A percentile compares a stretch with the other conserved stretches of the same genome.
These are phyloP conservation scores for Mellilla xanthometata DNA, from an alignment of 2,888 invertebrate genomes.

Conservation along the genomic window DNA sequence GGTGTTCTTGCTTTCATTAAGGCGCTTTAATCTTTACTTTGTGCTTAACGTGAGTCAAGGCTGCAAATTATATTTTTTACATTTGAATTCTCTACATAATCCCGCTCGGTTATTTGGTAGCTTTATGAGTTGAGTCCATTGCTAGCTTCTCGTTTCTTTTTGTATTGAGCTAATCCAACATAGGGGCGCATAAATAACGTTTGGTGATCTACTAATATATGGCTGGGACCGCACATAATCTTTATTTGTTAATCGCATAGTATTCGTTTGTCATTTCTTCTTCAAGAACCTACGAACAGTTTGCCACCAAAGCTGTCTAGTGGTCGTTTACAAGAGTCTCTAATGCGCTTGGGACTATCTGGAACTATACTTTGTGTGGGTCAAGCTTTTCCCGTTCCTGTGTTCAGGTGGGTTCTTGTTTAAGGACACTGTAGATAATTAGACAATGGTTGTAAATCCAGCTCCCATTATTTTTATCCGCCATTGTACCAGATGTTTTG, in stretches of 20 bases:
- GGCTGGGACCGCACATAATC: slow-evolving; percentile 26
- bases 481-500: slow-evolving; percentile 1
- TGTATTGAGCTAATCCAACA: slow-evolving; percentile 30
- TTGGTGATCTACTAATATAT: slow-evolving; percentile 28
- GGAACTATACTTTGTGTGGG: slow-evolving; percentile 86
- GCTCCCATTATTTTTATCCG: not conserved
- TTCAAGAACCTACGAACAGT: slow-evolving; percentile 86
- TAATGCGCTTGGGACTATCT: slow-evolving; percentile 51
- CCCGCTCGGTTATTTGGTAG: slow-evolving; percentile 43
- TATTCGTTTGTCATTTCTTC: slow-evolving; percentile 49
- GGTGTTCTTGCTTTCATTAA: slow-evolving; percentile 79
- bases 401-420: slow-evolving; percentile 85
- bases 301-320: slow-evolving; percentile 85
- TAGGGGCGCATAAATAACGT: slow-evolving; percentile 22
- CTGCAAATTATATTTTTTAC: slow-evolving; percentile 43
- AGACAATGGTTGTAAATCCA: not conserved
- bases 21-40: slow-evolving; percentile 81
- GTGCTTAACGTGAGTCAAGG: slow-evolving; percentile 71
- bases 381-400: slow-evolving; percentile 89
- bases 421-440: slow-evolving; percentile 11
- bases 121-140: slow-evolving; percentile 37
- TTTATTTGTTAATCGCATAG: slow-evolving; percentile 35
- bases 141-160: slow-evolving; percentile 37
- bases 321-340: slow-evolving; percentile 79
- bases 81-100: slow-evolving; percentile 30